Conservation (phyloP, 2,113 vertebrate genomes). For the Tragelaphus strepsiceros region DNA sequence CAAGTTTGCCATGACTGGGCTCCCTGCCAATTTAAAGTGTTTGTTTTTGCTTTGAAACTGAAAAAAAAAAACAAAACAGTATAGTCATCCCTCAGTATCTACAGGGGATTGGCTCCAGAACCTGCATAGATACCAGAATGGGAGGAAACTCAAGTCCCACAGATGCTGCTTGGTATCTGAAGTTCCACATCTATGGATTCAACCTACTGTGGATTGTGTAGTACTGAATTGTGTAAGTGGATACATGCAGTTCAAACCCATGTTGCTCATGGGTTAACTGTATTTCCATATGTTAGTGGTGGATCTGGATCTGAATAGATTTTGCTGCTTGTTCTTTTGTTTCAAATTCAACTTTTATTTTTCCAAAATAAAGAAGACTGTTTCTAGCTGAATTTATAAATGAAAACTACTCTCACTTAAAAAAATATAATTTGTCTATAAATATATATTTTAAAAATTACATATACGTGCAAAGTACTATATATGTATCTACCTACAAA, state of each 20-base stretch:
- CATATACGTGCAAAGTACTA: neutral
- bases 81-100: neutral
- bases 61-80: slow-evolving; percentile 45
- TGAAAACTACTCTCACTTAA: neutral
- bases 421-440: neutral
- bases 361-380: neutral
- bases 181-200: too few relatives aligned
- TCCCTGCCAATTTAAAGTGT: slow-evolving; percentile 74
- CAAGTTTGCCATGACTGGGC: neutral
- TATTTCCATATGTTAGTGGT: slow-evolving; percentile 78
- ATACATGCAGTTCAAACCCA: neutral
- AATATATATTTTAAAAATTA: neutral
- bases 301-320: slow-evolving; percentile 80
- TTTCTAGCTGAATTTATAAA: neutral
- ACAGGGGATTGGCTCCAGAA: neutral
- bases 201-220: neutral
- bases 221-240: neutral
- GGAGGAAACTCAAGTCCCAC: neutral
- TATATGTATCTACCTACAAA: neutral
- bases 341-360: slow-evolving; percentile 84
- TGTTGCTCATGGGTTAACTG: neutral
- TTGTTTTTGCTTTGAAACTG: slow-evolving; percentile 69
- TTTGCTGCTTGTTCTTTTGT: slow-evolving; percentile 87
- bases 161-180: neutral
- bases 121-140: neutral